Base-by-base conservation (phyloP, 2,888 invertebrate genomes). In the Ectobius pallidus region DNA sequence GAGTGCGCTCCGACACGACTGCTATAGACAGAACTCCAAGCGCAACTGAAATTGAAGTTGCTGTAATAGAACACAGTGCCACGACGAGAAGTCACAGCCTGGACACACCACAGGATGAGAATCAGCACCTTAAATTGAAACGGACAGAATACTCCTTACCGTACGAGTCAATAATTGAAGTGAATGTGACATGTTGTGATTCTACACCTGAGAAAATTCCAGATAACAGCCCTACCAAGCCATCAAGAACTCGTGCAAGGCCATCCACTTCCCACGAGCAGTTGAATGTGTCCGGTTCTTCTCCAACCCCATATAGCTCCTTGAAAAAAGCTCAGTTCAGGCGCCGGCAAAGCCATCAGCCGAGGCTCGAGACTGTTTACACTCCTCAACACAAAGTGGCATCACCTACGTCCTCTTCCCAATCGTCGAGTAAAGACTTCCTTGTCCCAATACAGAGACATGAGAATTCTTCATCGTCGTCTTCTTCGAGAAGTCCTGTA, bases 151-250 rank as follows among this genome's bases (percentile, higher is more conserved):
- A 63, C 20, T 65, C 65, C 18, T 46, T 65, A 34, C 70, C 70
- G 18, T 73, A 71, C 65, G 73, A 73, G 61, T 73, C 73, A 34
- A 70, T 75, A 22, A 68, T 73, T 58, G 73, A 75, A 71, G 75
- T 75, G 62, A 75, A 68, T 68, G 75, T 75, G 4, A 73, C 75
- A 20, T 73, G 75, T 52, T 73, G 75, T 61, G 75, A 75, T 44
- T 55, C 52, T 3, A 58, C 73, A 14, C 73, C 73, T 25, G 62
- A 72, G 25, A 65, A 62, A 44, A 32, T 25, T 7, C 16, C 32
- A 27, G 61, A 46, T 49, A 30, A 61, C 55, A 62, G 22, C n/a
- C 61, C 4, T 42, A 63, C 22, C 14, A 69, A 18, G 55, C 42
- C 55, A 27, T 46, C 44, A 49, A 72, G 44, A 27, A 61, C 16